phyloP scores from a whole-genome alignment of 92 coral and sea anemone species.

The Heliopora coerulea region DNA sequence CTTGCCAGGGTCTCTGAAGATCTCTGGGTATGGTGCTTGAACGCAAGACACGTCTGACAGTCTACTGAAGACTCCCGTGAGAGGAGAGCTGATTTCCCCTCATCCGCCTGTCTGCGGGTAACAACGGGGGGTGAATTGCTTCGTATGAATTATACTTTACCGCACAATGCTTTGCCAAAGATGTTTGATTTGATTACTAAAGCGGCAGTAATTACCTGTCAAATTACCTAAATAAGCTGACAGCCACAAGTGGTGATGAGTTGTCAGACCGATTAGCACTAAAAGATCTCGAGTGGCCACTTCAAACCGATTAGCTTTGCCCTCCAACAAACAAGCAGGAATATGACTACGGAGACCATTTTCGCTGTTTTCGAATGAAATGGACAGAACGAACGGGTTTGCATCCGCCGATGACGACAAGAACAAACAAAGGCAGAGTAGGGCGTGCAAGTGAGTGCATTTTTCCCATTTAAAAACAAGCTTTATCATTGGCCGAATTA shows the following conservation, averaged over 20 bases:
- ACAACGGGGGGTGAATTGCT: constrained; percentile 97
- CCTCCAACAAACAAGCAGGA: neutral
- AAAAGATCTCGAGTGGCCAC: constrained; percentile 70
- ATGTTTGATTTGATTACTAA: constrained; percentile 81
- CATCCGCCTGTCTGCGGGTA: constrained; percentile 70
- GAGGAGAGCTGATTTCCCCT: constrained; percentile 55
- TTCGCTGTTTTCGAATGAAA: neutral
- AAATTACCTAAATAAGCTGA: constrained; percentile 99
- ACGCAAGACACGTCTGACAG: constrained; percentile 43
- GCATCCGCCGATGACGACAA: constrained; percentile 1
- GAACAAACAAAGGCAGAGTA: constrained; percentile 25
- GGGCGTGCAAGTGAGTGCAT: constrained; percentile 43
- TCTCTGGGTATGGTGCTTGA: constrained; percentile 41
- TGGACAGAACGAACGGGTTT: neutral
- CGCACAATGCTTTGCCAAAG: constrained; percentile 73
- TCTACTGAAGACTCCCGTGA: constrained; percentile 59
- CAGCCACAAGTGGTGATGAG: constrained; percentile 99
- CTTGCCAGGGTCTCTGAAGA: constrained; percentile 31
- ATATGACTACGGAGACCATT: neutral
- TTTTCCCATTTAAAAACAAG: constrained; percentile 40
- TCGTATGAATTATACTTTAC: constrained; percentile 77
- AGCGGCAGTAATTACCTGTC: constrained; percentile 94
- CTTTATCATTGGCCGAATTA: constrained; percentile 52
- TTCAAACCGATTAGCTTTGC: constrained; percentile 50
- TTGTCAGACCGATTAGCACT: constrained; percentile 99